Evolutionary conservation across 2,797 vertebrate species (phyloP), one percentile per base, ranked within the genome.

Genomic region (Typhlichthys subterraneus): DNA sequence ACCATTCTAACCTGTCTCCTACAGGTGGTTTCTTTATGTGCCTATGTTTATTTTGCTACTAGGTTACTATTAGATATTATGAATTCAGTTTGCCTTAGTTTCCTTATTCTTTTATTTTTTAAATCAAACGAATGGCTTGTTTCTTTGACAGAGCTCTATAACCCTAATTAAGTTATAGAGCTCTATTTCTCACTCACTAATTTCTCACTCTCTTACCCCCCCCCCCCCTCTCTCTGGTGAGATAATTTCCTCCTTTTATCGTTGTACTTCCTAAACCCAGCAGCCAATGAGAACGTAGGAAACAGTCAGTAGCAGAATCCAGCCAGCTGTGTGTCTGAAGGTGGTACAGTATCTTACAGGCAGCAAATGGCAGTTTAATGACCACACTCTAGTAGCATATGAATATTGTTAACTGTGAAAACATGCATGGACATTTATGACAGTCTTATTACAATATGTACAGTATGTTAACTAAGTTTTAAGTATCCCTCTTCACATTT

Each of bases 1-100:
- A 61, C 63, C 45, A 31, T 68, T 49, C 66, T 13, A 56, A 12
- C 47, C 4, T 42, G 8, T 23, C 54, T 48, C 54, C 33, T 12
- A 46, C 75, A 70, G 66, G 65, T 87, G 92, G 88, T 89, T 92
- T 88, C 85, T 92, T 86, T 90, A 90, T 85, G 84, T 94, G 88
- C 88, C 91, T 93, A 84, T 90, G 84, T 90, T 87, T 85, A 89
- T 89, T 85, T 69, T 85, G 52, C 76, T 82, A 80, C 58, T 48
- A 71, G 55, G 12, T 76, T 87, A 74, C 70, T 81, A 67, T 56
- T 83, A 75, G 84, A 78, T 29, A 29, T 64, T 80, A 68, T 68
- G 83, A 84, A 63, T 86, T 89, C 66, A 79, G 89, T 80, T 87
- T 89, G 87, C 63, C 87, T 75, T 59, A 14, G 12, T 6, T 14